These are phyloP conservation scores for Zosterops hypoxanthus DNA, from an alignment of 2,113 vertebrate genomes.

Conservation along the genomic window DNA sequence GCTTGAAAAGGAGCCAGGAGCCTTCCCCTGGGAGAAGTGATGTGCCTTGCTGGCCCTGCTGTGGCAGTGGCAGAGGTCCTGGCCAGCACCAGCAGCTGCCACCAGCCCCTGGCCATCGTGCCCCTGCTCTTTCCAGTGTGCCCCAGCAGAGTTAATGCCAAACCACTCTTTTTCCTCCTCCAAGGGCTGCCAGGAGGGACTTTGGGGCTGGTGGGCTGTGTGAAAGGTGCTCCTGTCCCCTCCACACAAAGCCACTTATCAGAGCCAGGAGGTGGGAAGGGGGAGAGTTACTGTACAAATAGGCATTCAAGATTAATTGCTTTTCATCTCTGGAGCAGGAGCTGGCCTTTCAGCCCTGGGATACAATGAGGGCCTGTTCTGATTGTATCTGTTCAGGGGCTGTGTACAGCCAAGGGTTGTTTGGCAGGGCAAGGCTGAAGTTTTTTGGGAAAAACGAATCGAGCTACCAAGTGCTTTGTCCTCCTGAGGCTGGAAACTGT, in stretches of 20 bases:
- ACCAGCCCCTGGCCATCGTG: not conserved
- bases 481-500: not conserved
- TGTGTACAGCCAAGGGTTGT: not conserved
- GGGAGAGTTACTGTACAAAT: conserved; percentile 50
- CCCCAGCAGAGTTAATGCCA: not conserved
- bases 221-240: conserved; percentile 48
- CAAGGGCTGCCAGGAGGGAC: not conserved
- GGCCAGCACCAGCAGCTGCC: not conserved
- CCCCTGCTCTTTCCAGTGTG: not conserved
- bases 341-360: conserved; percentile 30
- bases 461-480: not conserved
- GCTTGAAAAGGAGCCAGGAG: conserved; percentile 4
- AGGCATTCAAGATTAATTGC: conserved; percentile 62
- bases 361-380: conserved; percentile 55
- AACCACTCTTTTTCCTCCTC: not conserved
- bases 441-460: not conserved
- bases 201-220: not conserved
- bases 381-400: conserved; percentile 27
- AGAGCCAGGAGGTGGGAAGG: conserved; percentile 36
- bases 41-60: not conserved
- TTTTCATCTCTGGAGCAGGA: conserved; percentile 43
- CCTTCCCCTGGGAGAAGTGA: not conserved
- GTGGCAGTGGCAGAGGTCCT: not conserved
- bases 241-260: conserved; percentile 34
- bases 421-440: not conserved